Conservation (phyloP, 1,140 invertebrate genomes). For the Periplaneta americana region DNA sequence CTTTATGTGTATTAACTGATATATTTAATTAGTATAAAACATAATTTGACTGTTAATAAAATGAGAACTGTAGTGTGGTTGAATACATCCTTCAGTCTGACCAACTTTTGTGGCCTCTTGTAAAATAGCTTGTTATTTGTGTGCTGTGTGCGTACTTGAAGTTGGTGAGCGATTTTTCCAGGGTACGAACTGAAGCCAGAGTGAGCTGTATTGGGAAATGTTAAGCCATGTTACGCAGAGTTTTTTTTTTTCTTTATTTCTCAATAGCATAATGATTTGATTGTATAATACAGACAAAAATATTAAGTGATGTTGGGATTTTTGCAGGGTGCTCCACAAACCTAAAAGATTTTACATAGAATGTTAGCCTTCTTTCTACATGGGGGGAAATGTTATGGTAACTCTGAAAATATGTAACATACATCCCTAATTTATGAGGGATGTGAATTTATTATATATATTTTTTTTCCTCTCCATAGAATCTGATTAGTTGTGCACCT, state of each 20-base stretch:
- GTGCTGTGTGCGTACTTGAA: slow-evolving; percentile 16
- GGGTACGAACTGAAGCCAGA: slow-evolving; percentile 4
- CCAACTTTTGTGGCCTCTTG: slow-evolving; percentile 19
- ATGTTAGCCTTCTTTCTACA: slow-evolving; percentile 13
- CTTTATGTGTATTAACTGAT: slow-evolving; percentile 17
- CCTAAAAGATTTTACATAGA: slow-evolving; percentile 4
- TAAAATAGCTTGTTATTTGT: slow-evolving; percentile 19
- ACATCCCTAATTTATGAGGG: neutral
- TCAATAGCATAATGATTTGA: neutral
- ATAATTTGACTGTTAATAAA: slow-evolving; percentile 15
- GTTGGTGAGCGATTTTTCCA: slow-evolving; percentile 13
- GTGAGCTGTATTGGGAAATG: slow-evolving; percentile 2
- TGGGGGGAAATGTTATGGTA: neutral
- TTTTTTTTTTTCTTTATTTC: slow-evolving; percentile 1
- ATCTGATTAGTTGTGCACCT: slow-evolving; percentile 9
- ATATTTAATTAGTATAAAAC: slow-evolving; percentile 16
- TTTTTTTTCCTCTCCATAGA: neutral
- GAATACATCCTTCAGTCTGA: slow-evolving; percentile 16
- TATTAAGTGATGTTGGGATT: neutral
- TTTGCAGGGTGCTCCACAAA: slow-evolving; percentile 6
- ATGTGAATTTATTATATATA: slow-evolving; percentile 1
- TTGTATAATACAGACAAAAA: neutral
- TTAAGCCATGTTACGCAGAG: slow-evolving; percentile 3
- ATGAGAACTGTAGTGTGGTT: slow-evolving; percentile 6
- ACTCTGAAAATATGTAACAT: neutral